Evolutionary conservation across 1,140 invertebrate genomes (phyloP).

Genomic region (Orussus abietinus): DNA sequence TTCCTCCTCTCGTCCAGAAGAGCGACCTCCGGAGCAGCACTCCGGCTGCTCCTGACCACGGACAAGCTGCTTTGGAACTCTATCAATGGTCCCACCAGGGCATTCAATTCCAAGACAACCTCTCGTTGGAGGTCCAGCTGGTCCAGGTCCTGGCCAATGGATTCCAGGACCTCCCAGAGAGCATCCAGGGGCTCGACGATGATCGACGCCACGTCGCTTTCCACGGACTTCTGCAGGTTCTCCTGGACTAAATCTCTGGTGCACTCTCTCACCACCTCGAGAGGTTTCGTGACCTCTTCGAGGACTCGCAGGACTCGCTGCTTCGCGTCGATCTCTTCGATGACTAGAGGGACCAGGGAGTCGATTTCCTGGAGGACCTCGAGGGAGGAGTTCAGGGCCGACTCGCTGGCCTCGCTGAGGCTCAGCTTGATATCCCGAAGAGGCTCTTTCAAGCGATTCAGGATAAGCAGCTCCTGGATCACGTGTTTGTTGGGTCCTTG

Average conservation of each 20-base stretch:
- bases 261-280: slow-evolving; percentile 28
- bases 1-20: slow-evolving; percentile 32
- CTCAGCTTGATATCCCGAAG: slow-evolving; percentile 22
- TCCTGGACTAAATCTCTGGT: slow-evolving; percentile 29
- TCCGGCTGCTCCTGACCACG: slow-evolving; percentile 32
- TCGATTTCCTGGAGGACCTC: slow-evolving; percentile 28
- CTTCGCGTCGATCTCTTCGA: slow-evolving; percentile 24
- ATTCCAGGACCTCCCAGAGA: slow-evolving; percentile 15
- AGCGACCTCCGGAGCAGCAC: slow-evolving; percentile 22
- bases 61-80: slow-evolving; percentile 36
- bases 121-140: slow-evolving; percentile 18
- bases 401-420: slow-evolving; percentile 6
- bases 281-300: slow-evolving; percentile 28
- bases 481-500: slow-evolving; percentile 23
- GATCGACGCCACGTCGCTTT: slow-evolving; percentile 32
- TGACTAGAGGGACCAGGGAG: slow-evolving; percentile 23
- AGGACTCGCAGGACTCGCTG: slow-evolving; percentile 28
- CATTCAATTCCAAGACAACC: slow-evolving; percentile 19
- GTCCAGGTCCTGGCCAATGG: slow-evolving; percentile 8
- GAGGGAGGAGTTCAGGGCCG: too few relatives aligned
- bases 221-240: slow-evolving; percentile 23
- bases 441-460: slow-evolving; percentile 28
- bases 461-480: slow-evolving; percentile 26
- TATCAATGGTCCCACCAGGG: slow-evolving; percentile 30
- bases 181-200: slow-evolving; percentile 23